A percentile compares a stretch with the other conserved stretches of the same genome.
phyloP scores from a whole-genome alignment of 2,113 vertebrate genomes.

The Pterocles orientalis region DNA sequence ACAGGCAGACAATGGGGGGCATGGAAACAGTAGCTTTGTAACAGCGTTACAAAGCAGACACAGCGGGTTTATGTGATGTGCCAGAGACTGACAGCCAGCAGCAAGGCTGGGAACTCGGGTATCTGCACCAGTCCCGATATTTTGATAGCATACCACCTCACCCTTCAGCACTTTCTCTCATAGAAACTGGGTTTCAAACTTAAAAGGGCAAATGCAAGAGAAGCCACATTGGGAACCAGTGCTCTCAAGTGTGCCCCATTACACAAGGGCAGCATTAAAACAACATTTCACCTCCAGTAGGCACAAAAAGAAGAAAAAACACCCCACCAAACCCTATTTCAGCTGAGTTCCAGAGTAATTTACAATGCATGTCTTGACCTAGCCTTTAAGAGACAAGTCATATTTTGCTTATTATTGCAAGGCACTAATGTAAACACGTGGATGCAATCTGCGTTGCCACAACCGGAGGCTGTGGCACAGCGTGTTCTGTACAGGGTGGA shows the following conservation, averaged over 20 bases:
- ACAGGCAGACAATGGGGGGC: rapidly evolving
- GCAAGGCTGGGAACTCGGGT: rapidly evolving
- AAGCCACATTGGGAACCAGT: rapidly evolving
- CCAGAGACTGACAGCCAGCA: neutral
- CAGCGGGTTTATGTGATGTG: neutral
- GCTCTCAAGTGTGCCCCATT: neutral
- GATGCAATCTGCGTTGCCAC: neutral
- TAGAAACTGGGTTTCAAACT: neutral
- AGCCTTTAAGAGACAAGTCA: neutral
- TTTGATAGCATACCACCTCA: neutral
- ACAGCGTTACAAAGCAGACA: neutral
- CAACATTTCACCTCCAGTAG: neutral
- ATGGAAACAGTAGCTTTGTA: neutral
- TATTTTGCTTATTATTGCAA: neutral
- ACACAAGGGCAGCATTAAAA: neutral
- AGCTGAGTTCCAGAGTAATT: neutral
- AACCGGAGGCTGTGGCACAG: neutral
- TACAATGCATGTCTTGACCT: neutral
- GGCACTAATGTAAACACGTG: neutral
- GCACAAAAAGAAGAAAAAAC: neutral
- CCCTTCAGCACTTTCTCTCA: neutral
- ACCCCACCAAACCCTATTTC: neutral
- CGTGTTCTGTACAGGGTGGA: neutral
- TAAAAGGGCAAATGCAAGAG: neutral
- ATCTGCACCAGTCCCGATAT: neutral